These are phyloP conservation scores for Heterodera schachtii DNA, from an alignment of 1,140 invertebrate genomes.

Conservation along the genomic window DNA sequence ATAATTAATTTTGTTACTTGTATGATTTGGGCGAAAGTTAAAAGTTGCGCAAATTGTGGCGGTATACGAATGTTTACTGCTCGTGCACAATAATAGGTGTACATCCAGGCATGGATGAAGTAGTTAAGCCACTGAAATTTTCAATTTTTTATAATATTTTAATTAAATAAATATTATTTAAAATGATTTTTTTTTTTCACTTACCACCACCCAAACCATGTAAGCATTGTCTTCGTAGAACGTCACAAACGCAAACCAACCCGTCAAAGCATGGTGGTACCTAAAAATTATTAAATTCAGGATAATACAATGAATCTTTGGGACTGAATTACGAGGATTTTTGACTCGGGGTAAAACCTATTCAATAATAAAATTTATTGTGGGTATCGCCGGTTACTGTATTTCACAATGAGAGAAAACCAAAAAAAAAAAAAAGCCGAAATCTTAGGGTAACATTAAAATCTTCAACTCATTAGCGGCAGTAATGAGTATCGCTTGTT, in stretches of 20 bases:
- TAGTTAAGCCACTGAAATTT: conserved; percentile 68
- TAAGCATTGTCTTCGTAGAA: conserved; percentile 68
- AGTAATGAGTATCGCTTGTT: too few relatives aligned
- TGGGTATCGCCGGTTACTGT: too few relatives aligned
- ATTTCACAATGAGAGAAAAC: too few relatives aligned
- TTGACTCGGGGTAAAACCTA: too few relatives aligned
- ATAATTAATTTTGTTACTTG: conserved; percentile 61
- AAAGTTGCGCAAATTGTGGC: conserved; percentile 68
- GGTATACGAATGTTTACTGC: conserved; percentile 68
- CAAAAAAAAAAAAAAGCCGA: too few relatives aligned
- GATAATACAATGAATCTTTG: too few relatives aligned
- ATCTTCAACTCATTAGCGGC: too few relatives aligned
- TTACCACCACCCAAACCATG: conserved; percentile 68
- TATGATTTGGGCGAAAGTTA: conserved; percentile 70
- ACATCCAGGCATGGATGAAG: conserved; percentile 68
- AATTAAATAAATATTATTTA: background rate
- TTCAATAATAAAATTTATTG: too few relatives aligned
- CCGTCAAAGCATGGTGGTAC: conserved; percentile 71
- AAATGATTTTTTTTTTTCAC: conserved; percentile 4
- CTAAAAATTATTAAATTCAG: conserved; percentile 38
- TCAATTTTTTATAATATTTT: background rate
- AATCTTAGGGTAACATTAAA: too few relatives aligned
- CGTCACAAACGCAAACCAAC: conserved; percentile 70
- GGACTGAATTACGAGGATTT: too few relatives aligned
- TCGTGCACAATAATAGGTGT: conserved; percentile 69